These are phyloP conservation scores for Limonius californicus DNA, from an alignment of 1,140 invertebrate genomes.

Conservation along the genomic window DNA sequence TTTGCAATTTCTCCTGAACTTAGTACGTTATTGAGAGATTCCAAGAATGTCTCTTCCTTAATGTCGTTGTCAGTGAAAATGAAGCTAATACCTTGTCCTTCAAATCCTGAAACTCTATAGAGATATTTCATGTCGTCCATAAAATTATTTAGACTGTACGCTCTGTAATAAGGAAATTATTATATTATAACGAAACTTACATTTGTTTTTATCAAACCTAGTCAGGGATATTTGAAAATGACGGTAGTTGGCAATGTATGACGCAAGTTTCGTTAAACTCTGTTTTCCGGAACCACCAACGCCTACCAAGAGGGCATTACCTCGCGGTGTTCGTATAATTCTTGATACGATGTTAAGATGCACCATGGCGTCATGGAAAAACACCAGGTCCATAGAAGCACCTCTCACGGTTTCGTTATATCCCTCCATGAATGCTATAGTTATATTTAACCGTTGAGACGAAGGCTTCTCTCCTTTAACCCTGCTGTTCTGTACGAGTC, in stretches of 20 bases:
- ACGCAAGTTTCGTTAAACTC: conserved; percentile 77
- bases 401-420: conserved; percentile 82
- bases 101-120: conserved; percentile 67
- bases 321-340: conserved; percentile 74
- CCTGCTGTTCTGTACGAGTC: too few relatives aligned
- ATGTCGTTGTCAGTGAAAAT: conserved; percentile 92
- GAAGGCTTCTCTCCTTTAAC: too few relatives aligned
- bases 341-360: conserved; percentile 83
- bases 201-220: background rate
- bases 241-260: conserved; percentile 59
- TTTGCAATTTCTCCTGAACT: conserved; percentile 85
- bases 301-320: conserved; percentile 80
- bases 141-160: conserved; percentile 76
- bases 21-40: conserved; percentile 84
- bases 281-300: conserved; percentile 89
- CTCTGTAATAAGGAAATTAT: conserved; percentile 41
- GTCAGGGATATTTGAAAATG: background rate
- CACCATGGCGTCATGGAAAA: conserved; percentile 81
- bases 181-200: too few relatives aligned
- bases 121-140: conserved; percentile 82
- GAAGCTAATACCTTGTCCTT: conserved; percentile 74
- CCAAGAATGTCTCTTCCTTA: conserved; percentile 85
- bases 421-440: conserved; percentile 56
- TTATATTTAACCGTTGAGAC: conserved; percentile 85
- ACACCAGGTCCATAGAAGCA: conserved; percentile 76